Base-by-base conservation (phyloP, 2,888 invertebrate species). In the Emmelina monodactyla region DNA sequence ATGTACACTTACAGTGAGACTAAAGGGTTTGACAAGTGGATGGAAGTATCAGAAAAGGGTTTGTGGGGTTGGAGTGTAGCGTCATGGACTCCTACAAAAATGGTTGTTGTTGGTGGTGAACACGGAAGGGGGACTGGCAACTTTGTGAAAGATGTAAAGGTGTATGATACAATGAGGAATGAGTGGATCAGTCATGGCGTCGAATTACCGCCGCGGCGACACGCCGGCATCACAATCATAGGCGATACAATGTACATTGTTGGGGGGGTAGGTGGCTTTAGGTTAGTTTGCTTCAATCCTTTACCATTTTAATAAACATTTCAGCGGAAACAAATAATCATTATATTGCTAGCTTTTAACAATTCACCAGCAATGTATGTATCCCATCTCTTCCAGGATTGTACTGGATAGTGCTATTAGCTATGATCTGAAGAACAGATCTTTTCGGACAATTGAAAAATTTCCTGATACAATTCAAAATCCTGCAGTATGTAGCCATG, bases 31-130 rank as follows among this genome's bases (percentile, higher is more conserved):
- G 47, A 58, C 3, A 50, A 58, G 25, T 78, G 68, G 67, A 36
- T 76, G 22, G 65, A 73, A 44, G 58, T 76, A 2, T 58, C 60
- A 2, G 65, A 71, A n/a, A 63, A 58, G 19, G 53, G 57, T 36
- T 45, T 75, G 22, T 79, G 79, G 79, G 79, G 79, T 2, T 78
- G 75, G 75, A 69, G 53, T 48, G 44, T 71, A n/a, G 49, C 56
- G 0, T 45, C 58, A 1, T 78, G 73, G 72, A 68, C 71, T 2
- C 45, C 56, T 6, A 61, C 58, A 3, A 72, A 59, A 40, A 39
- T 78, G 13, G 60, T 76, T 0, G 47, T 72, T 14, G 69, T 68
- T 2, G 58, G 76, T 31, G 79, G 79, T 3, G 78, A 79, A 40
- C 50, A 55, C 49, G 71, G 69, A 0, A 51, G 65, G 43, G 78